phyloP scores from a whole-genome alignment of 2,888 invertebrate genomes.

The Bombylius discolor region DNA sequence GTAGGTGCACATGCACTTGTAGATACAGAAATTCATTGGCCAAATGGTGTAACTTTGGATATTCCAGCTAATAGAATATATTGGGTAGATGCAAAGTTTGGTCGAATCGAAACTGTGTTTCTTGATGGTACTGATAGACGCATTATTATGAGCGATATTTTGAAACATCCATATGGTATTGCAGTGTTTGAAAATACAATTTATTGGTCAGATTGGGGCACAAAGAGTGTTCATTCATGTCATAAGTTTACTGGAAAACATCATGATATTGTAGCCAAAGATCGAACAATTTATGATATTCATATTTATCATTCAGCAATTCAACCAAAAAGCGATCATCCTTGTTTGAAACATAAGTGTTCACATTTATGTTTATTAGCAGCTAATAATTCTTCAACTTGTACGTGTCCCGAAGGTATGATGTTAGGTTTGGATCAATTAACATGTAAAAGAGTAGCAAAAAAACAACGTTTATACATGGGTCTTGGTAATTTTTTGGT shows the following conservation, averaged over 20 bases:
- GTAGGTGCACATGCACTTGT: slow-evolving; percentile 47
- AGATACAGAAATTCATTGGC: slow-evolving; percentile 53
- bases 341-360: slow-evolving; percentile 51
- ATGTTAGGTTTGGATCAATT: slow-evolving; percentile 41
- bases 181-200: slow-evolving; percentile 76
- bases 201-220: slow-evolving; percentile 84
- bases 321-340: slow-evolving; percentile 43
- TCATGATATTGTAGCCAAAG: slow-evolving; percentile 41
- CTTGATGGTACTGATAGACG: slow-evolving; percentile 54
- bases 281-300: slow-evolving; percentile 42
- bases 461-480: slow-evolving; percentile 32
- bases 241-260: slow-evolving; percentile 65
- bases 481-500: slow-evolving; percentile 45
- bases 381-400: slow-evolving; percentile 43
- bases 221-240: slow-evolving; percentile 58
- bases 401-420: slow-evolving; percentile 68
- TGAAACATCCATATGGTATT: slow-evolving; percentile 70
- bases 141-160: slow-evolving; percentile 44
- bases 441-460: slow-evolving; percentile 43
- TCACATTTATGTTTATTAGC: slow-evolving; percentile 65
- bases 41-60: slow-evolving; percentile 78
- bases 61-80: slow-evolving; percentile 65
- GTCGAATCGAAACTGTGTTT: slow-evolving; percentile 49
- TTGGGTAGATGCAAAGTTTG: slow-evolving; percentile 71
- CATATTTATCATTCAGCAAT: slow-evolving; percentile 62